A percentile compares a stretch with the other conserved stretches of the same genome.
Conservation (phyloP, 2,797 vertebrate species). For the Ibycter americanus region DNA sequence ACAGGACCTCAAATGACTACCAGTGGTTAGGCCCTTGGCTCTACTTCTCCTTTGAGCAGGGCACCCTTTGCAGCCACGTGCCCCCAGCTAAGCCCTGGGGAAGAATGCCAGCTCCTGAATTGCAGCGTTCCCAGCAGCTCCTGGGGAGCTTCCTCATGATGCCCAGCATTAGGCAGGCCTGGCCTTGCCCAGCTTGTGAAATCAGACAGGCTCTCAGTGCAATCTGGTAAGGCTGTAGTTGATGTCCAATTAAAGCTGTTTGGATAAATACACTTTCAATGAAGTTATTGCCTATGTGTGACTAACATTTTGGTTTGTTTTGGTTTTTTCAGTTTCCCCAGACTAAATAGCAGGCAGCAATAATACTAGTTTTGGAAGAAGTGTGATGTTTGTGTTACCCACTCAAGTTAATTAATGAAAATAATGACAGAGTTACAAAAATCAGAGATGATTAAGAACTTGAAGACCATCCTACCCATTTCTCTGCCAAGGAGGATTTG, state of each 20-base stretch:
- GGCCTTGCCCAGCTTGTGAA: background rate
- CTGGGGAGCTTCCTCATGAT: background rate
- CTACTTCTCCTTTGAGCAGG: background rate
- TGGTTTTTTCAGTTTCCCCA: background rate
- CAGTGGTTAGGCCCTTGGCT: rapidly evolving
- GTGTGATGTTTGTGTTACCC: constrained; percentile 6
- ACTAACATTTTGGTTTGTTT: background rate
- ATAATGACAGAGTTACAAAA: constrained; percentile 34
- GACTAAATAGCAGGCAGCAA: constrained; percentile 28
- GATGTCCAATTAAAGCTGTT: background rate
- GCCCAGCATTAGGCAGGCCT: background rate
- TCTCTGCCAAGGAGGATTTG: background rate
- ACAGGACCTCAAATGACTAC: background rate
- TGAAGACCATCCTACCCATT: background rate
- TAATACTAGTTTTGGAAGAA: constrained; percentile 30
- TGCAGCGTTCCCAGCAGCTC: background rate
- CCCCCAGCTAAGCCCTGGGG: background rate
- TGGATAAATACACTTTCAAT: background rate
- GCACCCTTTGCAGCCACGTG: background rate
- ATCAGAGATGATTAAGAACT: constrained; percentile 23
- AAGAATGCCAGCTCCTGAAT: background rate
- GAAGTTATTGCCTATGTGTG: background rate
- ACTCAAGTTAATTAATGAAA: constrained; percentile 40
- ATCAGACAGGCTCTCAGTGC: background rate
- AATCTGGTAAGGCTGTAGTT: background rate